These are phyloP conservation scores for Lamprologus speciosus DNA, from an alignment of 2,113 vertebrate species.

Conservation along the genomic window DNA sequence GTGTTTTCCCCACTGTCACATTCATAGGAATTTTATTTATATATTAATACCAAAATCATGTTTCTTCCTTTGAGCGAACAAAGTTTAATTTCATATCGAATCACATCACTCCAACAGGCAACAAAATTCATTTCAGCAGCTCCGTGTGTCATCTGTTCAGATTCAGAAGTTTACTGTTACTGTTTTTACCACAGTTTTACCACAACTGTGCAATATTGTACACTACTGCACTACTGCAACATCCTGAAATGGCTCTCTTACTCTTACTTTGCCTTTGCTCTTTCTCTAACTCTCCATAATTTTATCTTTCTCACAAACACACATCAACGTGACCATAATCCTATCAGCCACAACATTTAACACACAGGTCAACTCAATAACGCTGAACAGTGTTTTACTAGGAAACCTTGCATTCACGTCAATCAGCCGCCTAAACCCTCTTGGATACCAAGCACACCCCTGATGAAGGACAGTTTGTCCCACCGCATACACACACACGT, in stretches of 20 bases:
- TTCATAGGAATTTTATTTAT: conserved; percentile 24
- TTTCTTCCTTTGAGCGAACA: not conserved
- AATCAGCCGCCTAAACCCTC: not conserved
- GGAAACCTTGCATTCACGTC: not conserved
- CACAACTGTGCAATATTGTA: not conserved
- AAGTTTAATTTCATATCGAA: not conserved
- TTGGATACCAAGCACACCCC: not conserved
- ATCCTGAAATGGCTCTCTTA: not conserved
- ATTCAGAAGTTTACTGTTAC: not conserved
- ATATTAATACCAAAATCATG: not conserved
- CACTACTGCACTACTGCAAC: not conserved
- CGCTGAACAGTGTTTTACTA: not conserved
- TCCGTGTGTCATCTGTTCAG: not conserved
- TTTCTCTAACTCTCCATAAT: not conserved
- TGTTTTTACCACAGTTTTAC: not conserved
- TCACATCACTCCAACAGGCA: not conserved
- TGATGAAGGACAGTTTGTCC: not conserved
- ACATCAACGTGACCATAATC: not conserved
- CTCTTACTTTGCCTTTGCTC: not conserved
- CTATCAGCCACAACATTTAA: not conserved
- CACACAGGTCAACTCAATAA: not conserved
- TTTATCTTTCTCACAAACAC: not conserved
- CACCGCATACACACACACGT: not conserved
- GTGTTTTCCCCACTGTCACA: conserved; percentile 19
- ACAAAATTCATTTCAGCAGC: not conserved